These are phyloP conservation scores for Sweltsa coloradensis DNA, from an alignment of 1,140 invertebrate species.

Conservation along the genomic window DNA sequence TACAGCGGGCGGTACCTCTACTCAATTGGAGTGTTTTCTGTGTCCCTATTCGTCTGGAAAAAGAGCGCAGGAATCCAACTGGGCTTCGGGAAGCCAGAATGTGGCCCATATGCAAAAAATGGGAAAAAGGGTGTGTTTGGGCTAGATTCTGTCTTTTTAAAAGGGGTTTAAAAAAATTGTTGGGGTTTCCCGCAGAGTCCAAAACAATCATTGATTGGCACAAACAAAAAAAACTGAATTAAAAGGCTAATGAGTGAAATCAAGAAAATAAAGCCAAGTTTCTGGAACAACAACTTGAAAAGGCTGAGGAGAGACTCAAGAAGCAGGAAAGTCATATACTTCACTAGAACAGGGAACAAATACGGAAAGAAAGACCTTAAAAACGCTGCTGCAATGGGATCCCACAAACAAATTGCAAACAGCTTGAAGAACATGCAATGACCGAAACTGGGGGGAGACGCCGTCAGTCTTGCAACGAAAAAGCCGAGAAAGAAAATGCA, in stretches of 20 bases:
- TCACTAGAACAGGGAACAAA: slow-evolving; percentile 25
- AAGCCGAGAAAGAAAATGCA: too few species aligned
- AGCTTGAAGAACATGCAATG: not conserved
- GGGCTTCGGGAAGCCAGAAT: slow-evolving; percentile 16
- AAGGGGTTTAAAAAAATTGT: not conserved
- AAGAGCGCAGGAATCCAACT: slow-evolving; percentile 2
- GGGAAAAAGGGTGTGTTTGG: slow-evolving; percentile 3
- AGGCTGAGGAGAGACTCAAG: slow-evolving; percentile 19
- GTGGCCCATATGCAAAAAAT: slow-evolving; percentile 14
- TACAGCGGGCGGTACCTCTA: not conserved
- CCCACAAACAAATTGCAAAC: slow-evolving; percentile 6
- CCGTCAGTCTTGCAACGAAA: too few species aligned
- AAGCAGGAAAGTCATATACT: slow-evolving; percentile 24
- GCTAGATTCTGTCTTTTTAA: not conserved
- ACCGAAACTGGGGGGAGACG: not conserved
- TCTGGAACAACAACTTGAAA: slow-evolving; percentile 24
- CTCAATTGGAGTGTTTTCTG: not conserved
- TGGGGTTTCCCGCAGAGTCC: too few species aligned
- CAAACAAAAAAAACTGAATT: slow-evolving; percentile 17
- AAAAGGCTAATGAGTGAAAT: slow-evolving; percentile 22
- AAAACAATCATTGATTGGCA: slow-evolving; percentile 18
- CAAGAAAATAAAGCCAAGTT: slow-evolving; percentile 21
- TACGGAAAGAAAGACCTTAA: slow-evolving; percentile 1
- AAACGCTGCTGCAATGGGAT: slow-evolving; percentile 7
- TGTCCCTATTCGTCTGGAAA: not conserved